Conservation (phyloP, 2,113 vertebrate species). For the Bos javanicus region DNA sequence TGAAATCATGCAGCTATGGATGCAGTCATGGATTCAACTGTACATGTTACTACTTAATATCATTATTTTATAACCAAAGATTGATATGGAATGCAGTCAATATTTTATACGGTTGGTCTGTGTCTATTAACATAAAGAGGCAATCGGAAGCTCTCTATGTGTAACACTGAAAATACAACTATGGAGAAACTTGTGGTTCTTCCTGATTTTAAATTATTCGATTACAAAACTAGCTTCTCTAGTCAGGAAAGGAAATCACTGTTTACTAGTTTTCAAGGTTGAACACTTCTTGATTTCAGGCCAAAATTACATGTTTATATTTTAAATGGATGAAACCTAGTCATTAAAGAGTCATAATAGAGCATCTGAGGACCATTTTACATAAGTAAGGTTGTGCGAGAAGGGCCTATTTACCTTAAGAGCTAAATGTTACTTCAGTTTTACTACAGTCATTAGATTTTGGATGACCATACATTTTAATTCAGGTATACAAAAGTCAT, state of each 20-base stretch:
- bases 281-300: not conserved
- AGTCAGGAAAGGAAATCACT: not conserved
- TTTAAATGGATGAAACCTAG: slow-evolving; percentile 1
- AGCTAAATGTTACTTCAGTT: not conserved
- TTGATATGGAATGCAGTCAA: not conserved
- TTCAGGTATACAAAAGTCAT: not conserved
- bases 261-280: slow-evolving; percentile 14
- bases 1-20: not conserved
- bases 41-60: not conserved
- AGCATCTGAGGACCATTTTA: not conserved
- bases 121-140: slow-evolving; percentile 9
- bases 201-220: slow-evolving; percentile 35
- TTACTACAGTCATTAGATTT: not conserved
- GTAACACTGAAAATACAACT: not conserved
- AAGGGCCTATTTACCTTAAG: not conserved
- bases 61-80: not conserved
- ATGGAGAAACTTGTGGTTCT: not conserved
- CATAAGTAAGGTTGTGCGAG: not conserved
- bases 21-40: not conserved
- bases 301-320: not conserved
- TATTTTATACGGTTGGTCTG: not conserved
- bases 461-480: not conserved
- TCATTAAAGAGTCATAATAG: slow-evolving; percentile 1
- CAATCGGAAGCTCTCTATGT: not conserved
- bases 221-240: slow-evolving; percentile 25